Evolutionary conservation across 2,113 vertebrate species (phyloP).

Genomic region (Tupaia chinensis): DNA sequence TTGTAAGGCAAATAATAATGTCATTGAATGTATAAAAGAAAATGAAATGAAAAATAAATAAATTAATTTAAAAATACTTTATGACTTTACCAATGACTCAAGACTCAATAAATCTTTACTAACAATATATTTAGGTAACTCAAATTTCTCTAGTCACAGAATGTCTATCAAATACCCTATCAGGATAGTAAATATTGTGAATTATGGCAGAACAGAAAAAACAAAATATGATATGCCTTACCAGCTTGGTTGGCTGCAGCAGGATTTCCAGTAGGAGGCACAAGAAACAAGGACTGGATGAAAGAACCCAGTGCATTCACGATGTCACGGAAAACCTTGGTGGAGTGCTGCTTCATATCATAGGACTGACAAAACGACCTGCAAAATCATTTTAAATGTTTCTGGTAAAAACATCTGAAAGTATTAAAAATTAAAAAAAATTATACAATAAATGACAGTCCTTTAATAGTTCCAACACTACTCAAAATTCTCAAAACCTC

Average conservation of each 20-base stretch:
- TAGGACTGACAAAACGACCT: conserved; percentile 99
- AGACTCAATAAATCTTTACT: background rate
- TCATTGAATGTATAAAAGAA: too few relatives aligned
- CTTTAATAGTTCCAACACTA: background rate
- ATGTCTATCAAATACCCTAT: conserved; percentile 30
- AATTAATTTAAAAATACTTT: too few relatives aligned
- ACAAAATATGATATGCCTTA: conserved; percentile 80
- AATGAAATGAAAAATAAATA: too few relatives aligned
- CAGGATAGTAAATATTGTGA: background rate
- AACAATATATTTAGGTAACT: background rate
- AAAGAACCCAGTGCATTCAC: conserved; percentile 99
- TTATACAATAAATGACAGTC: conserved; percentile 47
- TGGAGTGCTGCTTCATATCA: conserved; percentile 99
- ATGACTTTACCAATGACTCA: too few relatives aligned
- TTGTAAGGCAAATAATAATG: too few relatives aligned
- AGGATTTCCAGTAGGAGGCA: conserved; percentile 91
- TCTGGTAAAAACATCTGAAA: conserved; percentile 28
- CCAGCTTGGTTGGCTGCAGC: conserved; percentile 90
- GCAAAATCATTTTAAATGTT: conserved; percentile 78
- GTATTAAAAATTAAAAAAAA: background rate
- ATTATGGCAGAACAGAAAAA: background rate
- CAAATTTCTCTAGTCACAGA: background rate
- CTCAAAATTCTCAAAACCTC: conserved; percentile 45
- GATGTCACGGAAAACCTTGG: conserved; percentile 99
- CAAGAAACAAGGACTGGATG: conserved; percentile 98